Evolutionary conservation across 2,797 vertebrate genomes (phyloP), one percentile per base, ranked within the genome.

Genomic region (Crax fasciolata): DNA sequence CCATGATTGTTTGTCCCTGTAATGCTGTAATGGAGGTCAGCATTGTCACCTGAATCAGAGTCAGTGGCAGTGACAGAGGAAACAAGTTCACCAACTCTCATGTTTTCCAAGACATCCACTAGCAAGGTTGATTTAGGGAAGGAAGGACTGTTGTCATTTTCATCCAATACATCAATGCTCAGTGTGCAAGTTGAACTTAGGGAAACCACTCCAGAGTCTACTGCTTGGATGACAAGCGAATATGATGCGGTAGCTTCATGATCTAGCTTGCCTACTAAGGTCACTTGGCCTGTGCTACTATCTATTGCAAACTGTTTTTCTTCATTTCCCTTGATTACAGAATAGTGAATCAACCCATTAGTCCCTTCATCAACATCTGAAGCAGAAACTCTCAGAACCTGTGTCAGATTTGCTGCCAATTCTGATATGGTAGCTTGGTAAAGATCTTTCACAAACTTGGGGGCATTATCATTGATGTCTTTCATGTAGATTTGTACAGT

Each of bases 381-480:
- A 85, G 99, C 99, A 1, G 99, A 99, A 73, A 99, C 99, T 57
- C 99, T 97, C 72, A 99, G 98, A 46, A 99, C 98, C 27, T 99
- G 99, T 3, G 99, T 99, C 97, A 99, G 96, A 93, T 99, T 99
- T 66, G 95, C 98, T 63, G 99, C 99, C 1, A 98, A 97, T 97
- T 99, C 99, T 1, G 99, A 99, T 95, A 99, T 97, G 16, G 99
- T 99, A 75, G 99, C 99, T 98, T 99, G 99, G 97, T 99, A 99
- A 86, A 99, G 98, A 97, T 99, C 99, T 97, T 99, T 99, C 63
- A 99, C 97, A 98, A 99, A 99, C 78, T 99, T 99, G 32, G 99
- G 99, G 8, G 98, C 87, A 44, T 99, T 99, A 97, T 99, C 99
- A 75, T 99, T 99, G 87, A 99, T 99, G 96, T 99, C 99, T 94